Evolutionary conservation across 2,113 vertebrate species (phyloP), one percentile per base, ranked within the genome.

Genomic region (Vimba vimba): DNA sequence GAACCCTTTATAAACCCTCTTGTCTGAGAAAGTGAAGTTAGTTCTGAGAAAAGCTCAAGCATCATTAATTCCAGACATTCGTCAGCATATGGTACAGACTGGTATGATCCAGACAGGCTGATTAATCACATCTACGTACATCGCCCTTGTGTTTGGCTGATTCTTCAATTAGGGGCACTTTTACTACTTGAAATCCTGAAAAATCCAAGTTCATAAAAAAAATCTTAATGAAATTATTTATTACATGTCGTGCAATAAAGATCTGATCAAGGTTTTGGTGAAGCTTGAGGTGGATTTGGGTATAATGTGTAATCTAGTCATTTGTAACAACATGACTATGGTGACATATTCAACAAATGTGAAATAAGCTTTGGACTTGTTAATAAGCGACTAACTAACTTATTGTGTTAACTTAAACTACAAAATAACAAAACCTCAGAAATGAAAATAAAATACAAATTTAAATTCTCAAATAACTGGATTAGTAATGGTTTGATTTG

Each of bases 1-100:
- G 59, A 6, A 6, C 8, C 5, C 21, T 25, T 45, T 45, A 45
- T 25, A 74, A 36, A 43, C 10, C 36, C 2, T 45, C 39, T 73
- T 12, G 39, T 73, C 12, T 25, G 12, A 47, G 43, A 74, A 74
- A 15, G 2, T 15, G 10, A n/a, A 73, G 36, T 39, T 69, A 36
- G 30, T 71, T 71, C 68, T 71, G 4, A n/a, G 69, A 12, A 73
- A 73, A 45, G 39, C 36, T 73, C 19, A 45, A 73, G 69, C 69
- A 47, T 15, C 43, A 74, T 74, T 17, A 75, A 80, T 64, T 19
- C 78, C 39, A 64, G 36, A 47, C 15, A 27, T 64, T 47, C 4
- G 25, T 27, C 78, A 64, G 59, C 0, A 15, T 21, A 64, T 80
- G 78, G 36, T 47, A 64, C 59, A 47, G 33, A 79, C 57, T 9